phyloP scores from a whole-genome alignment of 2,888 invertebrate genomes.

The Schrankia costaestrigalis region DNA sequence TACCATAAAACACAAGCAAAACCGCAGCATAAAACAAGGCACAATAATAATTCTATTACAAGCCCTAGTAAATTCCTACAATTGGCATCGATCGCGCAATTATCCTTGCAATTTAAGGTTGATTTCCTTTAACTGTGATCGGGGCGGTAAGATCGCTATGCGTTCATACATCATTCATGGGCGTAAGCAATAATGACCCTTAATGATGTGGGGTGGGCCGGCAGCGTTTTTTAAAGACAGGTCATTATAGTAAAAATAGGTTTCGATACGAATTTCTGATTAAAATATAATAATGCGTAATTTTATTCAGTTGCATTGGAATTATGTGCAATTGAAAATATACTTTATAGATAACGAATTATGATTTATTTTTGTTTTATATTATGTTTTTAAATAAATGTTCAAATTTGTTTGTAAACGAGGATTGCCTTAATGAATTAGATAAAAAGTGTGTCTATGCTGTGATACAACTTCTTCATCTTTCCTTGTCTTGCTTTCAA shows the following conservation, averaged over 20 bases:
- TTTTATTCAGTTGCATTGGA: conserved; percentile 1
- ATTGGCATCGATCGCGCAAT: conserved; percentile 41
- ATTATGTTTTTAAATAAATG: no score
- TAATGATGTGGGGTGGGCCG: conserved; percentile 48
- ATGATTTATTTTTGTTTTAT: no score
- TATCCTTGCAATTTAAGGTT: conserved; percentile 51
- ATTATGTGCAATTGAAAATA: no score
- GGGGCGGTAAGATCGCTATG: conserved; percentile 53
- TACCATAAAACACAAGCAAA: background rate
- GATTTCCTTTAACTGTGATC: conserved; percentile 58
- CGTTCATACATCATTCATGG: conserved; percentile 66
- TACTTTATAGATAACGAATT: no score
- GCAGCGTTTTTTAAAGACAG: conserved; percentile 20
- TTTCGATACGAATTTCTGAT: conserved; percentile 7
- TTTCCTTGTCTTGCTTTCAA: no score
- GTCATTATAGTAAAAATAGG: conserved; percentile 18
- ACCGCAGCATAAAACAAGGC: background rate
- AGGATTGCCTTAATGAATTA: no score
- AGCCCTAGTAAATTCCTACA: conserved; percentile 17
- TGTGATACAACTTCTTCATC: no score
- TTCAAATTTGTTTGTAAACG: no score
- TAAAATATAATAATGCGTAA: conserved; percentile 8
- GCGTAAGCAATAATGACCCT: conserved; percentile 54
- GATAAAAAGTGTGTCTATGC: no score
- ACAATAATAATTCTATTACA: conserved; percentile 22